Conservation (phyloP, 1,140 invertebrate genomes). For the Apis florea region DNA sequence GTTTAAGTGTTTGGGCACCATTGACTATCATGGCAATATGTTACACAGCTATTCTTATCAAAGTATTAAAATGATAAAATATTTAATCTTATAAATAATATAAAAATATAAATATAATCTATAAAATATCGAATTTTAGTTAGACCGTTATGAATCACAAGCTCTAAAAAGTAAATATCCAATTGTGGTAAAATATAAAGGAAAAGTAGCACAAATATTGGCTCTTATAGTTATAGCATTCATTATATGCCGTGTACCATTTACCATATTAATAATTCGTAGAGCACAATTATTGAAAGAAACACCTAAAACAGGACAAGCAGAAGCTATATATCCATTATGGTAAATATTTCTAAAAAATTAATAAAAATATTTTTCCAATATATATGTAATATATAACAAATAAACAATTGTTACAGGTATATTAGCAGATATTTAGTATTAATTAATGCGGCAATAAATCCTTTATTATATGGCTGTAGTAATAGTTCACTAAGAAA, state of each 20-base stretch:
- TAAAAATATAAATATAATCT: neutral
- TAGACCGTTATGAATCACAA: constrained; percentile 82
- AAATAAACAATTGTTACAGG: constrained; percentile 65
- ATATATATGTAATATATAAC: neutral
- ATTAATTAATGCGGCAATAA: constrained; percentile 86
- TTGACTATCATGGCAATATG: constrained; percentile 85
- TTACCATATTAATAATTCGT: constrained; percentile 84
- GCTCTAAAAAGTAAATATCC: constrained; percentile 81
- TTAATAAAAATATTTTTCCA: neutral
- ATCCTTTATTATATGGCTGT: constrained; percentile 88
- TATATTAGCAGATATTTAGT: constrained; percentile 86
- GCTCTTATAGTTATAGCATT: constrained; percentile 86
- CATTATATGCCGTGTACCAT: constrained; percentile 85
- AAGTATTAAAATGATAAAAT: constrained; percentile 75
- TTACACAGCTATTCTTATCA: constrained; percentile 84
- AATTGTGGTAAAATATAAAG: constrained; percentile 82
- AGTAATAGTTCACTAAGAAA: constrained; percentile 85
- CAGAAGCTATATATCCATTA: constrained; percentile 69
- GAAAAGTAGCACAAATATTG: constrained; percentile 85
- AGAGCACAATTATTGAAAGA: constrained; percentile 80
- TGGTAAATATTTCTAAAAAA: constrained; percentile 63
- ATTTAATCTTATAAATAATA: neutral
- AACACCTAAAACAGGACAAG: constrained; percentile 64
- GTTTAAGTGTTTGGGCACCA: constrained; percentile 87
- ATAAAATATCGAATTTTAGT: constrained; percentile 68